Evolutionary conservation across 1,140 invertebrate genomes (phyloP).

Genomic region (Aphaenogaster floridana): DNA sequence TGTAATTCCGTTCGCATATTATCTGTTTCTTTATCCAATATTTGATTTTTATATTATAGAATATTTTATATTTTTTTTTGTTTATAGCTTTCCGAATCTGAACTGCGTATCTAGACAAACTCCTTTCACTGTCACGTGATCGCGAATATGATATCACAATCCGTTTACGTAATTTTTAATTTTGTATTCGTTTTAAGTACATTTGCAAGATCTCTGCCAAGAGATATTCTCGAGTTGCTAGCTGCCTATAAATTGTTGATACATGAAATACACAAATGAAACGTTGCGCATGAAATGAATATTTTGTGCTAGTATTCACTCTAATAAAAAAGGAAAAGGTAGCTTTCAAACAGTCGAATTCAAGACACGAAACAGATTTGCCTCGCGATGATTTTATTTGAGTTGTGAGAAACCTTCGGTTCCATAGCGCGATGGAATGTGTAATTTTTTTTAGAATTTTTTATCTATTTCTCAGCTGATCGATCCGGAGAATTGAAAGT

Average conservation of each 20-base stretch:
- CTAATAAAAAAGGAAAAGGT: background rate
- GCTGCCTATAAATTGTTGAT: background rate
- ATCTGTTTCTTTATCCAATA: background rate
- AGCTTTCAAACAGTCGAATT: background rate
- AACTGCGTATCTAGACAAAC: background rate
- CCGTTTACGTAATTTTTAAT: slow-evolving; percentile 38
- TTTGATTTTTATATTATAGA: slow-evolving; percentile 2
- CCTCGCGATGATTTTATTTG: slow-evolving; percentile 1
- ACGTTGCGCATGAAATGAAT: background rate
- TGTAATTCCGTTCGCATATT: background rate
- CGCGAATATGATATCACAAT: slow-evolving; percentile 5
- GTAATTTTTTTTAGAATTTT: background rate
- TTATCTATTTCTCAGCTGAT: background rate
- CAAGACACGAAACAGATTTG: slow-evolving; percentile 20
- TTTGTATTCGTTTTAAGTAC: slow-evolving; percentile 44
- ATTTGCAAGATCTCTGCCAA: slow-evolving; percentile 34
- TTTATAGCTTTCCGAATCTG: slow-evolving; percentile 7
- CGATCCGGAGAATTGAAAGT: background rate
- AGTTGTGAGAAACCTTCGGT: background rate
- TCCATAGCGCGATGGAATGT: background rate
- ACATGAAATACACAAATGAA: background rate
- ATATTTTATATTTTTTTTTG: background rate
- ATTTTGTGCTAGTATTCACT: slow-evolving; percentile 5
- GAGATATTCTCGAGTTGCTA: slow-evolving; percentile 9
- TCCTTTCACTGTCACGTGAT: slow-evolving; percentile 22